Evolutionary conservation across 92 coral and sea anemone species (phyloP).

Genomic region (Porites evermanni): DNA sequence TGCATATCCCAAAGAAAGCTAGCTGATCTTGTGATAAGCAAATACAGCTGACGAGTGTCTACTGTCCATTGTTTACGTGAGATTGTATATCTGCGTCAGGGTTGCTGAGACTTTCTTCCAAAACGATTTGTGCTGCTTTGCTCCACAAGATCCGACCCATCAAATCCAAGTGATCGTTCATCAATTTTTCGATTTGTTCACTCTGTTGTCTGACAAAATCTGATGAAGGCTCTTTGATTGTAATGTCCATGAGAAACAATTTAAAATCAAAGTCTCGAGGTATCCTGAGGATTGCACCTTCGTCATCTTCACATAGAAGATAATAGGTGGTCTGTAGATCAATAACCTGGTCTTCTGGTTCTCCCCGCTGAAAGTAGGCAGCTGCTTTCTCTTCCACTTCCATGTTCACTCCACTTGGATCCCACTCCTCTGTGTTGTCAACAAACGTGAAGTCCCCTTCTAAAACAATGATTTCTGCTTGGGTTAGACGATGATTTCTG

Average conservation of each 20-base stretch:
- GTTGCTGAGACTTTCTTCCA: neutral
- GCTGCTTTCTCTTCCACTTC: neutral
- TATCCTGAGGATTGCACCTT: neutral
- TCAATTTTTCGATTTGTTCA: neutral
- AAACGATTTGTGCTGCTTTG: neutral
- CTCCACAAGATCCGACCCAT: neutral
- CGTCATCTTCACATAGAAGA: neutral
- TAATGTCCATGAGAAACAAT: neutral
- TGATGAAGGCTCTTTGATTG: neutral
- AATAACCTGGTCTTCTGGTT: neutral
- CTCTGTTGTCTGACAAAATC: neutral
- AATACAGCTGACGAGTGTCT: neutral
- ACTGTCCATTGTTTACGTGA: neutral
- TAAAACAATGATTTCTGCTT: neutral
- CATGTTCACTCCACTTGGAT: neutral
- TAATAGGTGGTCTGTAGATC: neutral
- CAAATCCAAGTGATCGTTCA: neutral
- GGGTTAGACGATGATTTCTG: neutral
- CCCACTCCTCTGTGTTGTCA: neutral
- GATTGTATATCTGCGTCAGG: neutral
- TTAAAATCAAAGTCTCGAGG: neutral
- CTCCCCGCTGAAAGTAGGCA: neutral
- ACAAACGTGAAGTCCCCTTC: neutral
- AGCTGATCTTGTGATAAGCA: slow-evolving; percentile 34
- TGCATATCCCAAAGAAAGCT: neutral